Conservation (phyloP, 2,888 invertebrate species). For the Chymomyza procnemis region DNA sequence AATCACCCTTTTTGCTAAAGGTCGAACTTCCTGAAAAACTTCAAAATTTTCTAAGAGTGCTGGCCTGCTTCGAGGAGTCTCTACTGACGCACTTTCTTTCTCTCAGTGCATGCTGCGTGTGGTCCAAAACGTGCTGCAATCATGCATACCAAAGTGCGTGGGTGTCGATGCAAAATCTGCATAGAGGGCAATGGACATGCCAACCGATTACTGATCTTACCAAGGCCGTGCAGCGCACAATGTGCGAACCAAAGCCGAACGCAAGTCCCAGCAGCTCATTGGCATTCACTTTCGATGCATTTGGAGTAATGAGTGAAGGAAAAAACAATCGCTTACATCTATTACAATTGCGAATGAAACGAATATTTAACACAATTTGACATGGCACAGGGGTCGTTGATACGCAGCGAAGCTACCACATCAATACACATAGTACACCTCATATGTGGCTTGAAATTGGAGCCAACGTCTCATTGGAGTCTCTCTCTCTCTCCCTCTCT, state of each 20-base stretch:
- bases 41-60: too few species aligned
- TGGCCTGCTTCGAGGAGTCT: too few species aligned
- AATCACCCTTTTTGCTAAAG: too few species aligned
- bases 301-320: not conserved
- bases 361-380: not conserved
- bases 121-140: not conserved
- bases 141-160: not conserved
- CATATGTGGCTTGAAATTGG: not conserved
- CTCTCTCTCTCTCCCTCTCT: too few species aligned
- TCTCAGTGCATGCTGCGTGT: not conserved
- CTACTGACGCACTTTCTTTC: not conserved
- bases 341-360: not conserved
- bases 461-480: not conserved
- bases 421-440: not conserved
- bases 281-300: constrained; percentile 28
- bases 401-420: not conserved
- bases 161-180: not conserved
- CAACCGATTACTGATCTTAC: constrained; percentile 1
- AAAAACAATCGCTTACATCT: not conserved
- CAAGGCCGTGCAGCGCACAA: not conserved
- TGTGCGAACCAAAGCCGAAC: not conserved
- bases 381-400: not conserved
- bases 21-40: too few species aligned
- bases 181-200: not conserved
- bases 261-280: not conserved